These are phyloP conservation scores for Rachycentron canadum DNA, from an alignment of 2,797 vertebrate species.

Conservation along the genomic window DNA sequence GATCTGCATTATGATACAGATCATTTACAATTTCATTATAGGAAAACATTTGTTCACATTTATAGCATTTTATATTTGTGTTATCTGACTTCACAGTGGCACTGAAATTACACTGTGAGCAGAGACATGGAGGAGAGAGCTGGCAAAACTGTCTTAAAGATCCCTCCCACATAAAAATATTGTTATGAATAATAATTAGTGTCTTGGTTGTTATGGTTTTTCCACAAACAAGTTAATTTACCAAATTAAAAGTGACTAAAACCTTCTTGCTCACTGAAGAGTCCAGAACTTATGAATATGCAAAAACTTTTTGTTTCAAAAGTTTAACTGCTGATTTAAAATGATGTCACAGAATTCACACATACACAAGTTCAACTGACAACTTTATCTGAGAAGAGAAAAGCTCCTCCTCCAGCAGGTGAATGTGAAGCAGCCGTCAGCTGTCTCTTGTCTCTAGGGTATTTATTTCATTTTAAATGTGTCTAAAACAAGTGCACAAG, in stretches of 20 bases:
- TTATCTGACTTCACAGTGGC: slow-evolving; percentile 25
- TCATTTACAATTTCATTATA: slow-evolving; percentile 68
- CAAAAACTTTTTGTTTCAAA: not conserved
- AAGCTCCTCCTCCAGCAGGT: not conserved
- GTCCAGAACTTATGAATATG: not conserved
- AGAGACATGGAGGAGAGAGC: not conserved
- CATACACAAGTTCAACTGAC: not conserved
- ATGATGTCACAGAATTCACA: not conserved
- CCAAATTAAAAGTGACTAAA: not conserved
- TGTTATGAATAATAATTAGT: not conserved
- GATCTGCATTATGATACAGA: slow-evolving; percentile 60
- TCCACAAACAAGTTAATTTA: not conserved
- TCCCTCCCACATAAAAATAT: not conserved
- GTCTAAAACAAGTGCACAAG: too few species aligned
- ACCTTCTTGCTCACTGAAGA: not conserved
- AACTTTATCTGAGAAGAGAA: not conserved
- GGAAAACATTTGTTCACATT: slow-evolving; percentile 54
- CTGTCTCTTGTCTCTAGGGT: not conserved
- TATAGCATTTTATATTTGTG: slow-evolving; percentile 33
- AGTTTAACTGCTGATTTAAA: not conserved
- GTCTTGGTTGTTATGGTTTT: not conserved
- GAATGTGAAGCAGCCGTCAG: not conserved
- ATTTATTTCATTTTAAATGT: too few species aligned
- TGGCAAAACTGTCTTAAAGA: not conserved
- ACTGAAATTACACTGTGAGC: slow-evolving; percentile 14